Base-by-base conservation (phyloP, 1,140 invertebrate species). In the Drosophila trapezifrons region DNA sequence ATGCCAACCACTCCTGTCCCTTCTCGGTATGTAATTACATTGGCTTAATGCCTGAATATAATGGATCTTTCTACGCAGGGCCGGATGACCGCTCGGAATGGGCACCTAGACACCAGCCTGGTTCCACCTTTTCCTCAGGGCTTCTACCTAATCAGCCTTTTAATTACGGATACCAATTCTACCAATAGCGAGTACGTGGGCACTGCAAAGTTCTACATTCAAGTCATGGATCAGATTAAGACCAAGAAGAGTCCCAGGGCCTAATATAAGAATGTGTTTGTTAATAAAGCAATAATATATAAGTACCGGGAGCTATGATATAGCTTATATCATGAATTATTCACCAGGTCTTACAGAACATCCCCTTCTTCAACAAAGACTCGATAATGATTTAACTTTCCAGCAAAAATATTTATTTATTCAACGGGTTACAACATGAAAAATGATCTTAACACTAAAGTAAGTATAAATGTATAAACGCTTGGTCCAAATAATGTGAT, bases 381-480 rank as follows among this genome's bases (percentile, higher is more conserved):
- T 22, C 13, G 3, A n/a, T 6, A 7, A 37, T 10, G 1, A 8
- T 29, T 6, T 12, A 55, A 37, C 3, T 43, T 80, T 80, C 32
- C 66, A 78, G 76, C 70, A 83, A 81, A 63, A 84, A 89, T 74
- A 89, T 86, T 82, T 86, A 86, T 87, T 87, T 77, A 73, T 76
- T 83, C 32, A 86, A 89, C 80, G 59, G 76, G 52, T 32, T 80
- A 87, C 84, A 83, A 86, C 78, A 84, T 70, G 76, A 80, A 87
- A 82, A 89, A 63, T 77, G 15, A 51, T 59, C 72, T 77, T 80
- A 83, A 55, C 0, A 8, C 37, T 60, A 70, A 1, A 6, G 15
- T n/a, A 75, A 43, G n/a, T 27, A 62, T 45, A 52, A 71, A 37
- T 73, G 32, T 86, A 59, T 42, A 70, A 76, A 65, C 55, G 35